phyloP scores from a whole-genome alignment of 2,113 vertebrate genomes.

The Leucoraja erinaceus region DNA sequence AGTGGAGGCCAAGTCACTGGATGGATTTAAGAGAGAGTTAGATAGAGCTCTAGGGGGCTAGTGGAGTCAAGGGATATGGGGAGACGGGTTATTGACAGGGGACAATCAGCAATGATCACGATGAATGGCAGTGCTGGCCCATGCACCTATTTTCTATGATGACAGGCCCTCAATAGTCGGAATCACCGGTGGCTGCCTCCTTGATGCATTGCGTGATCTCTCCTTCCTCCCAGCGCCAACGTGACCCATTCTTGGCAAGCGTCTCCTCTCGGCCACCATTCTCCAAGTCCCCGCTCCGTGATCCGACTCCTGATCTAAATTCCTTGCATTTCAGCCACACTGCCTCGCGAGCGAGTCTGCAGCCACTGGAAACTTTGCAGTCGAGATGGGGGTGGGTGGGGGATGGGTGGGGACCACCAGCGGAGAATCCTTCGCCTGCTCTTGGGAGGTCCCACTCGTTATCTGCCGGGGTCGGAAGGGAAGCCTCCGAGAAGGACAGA shows the following conservation, averaged over 20 bases:
- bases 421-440: not conserved
- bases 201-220: not conserved
- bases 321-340: not conserved
- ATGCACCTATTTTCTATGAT: too few species aligned
- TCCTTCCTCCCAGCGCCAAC: not conserved
- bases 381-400: not conserved
- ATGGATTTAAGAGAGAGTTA: too few species aligned
- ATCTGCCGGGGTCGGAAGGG: not conserved
- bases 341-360: not conserved
- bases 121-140: too few species aligned
- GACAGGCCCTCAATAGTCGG: too few species aligned
- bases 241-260: not conserved
- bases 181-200: not conserved
- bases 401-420: not conserved
- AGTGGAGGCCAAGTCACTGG: too few species aligned
- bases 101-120: not conserved
- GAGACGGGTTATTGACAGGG: too few species aligned
- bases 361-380: not conserved
- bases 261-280: not conserved
- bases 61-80: too few species aligned
- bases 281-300: not conserved
- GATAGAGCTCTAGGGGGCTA: too few species aligned
- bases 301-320: not conserved
- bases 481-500: not conserved
- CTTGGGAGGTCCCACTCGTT: not conserved